Base-by-base conservation (phyloP, 2,113 vertebrate genomes). In the Bubo bubo region DNA sequence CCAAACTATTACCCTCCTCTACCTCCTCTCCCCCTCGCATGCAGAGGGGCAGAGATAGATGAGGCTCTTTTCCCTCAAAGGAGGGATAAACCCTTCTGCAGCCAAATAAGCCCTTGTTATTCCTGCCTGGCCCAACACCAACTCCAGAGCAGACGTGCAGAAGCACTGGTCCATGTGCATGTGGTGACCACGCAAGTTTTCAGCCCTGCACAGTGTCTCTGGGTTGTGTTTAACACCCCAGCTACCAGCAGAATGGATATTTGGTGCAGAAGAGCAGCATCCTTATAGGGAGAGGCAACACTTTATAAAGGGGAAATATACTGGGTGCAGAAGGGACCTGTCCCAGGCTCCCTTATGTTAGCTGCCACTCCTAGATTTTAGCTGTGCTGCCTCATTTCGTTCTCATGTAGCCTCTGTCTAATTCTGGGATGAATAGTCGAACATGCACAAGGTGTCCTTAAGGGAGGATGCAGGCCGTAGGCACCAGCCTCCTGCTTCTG, bases 101-200 rank as follows among this genome's bases (percentile, higher is more conserved):
- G 23, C 17, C 26, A 30, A 39, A 27, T 8, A 14, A 84, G 14
- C 18, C 43, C 26, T 75, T 1, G 0, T 16, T 34, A 9, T 8
- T 24, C 14, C 43, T 59, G 37, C 23, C 12, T 66, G 43, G 5
- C 32, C 39, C 49, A 28, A 11, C 35, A 34, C 22, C 37, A 45
- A 17, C 53, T 68, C 53, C 72, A 47, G 28, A 68, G 28, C 35
- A 64, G 37, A 64, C 17, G 22, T 10, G 14, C 14, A 11, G 15
- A 30, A 23, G 18, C 4, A 1, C 59, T 41, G 19, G 7, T 12
- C 30, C 55, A 9, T 2, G 6, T 53, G 18, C 16, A 3, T 0
- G 0, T 52, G 53, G 35, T 52, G 14, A 34, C 75, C 59, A 32
- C 0, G 0, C 10, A 37, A 18, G 7, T 66, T 94, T 66, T 75